phyloP scores from a whole-genome alignment of 1,140 invertebrate genomes.

The Anastrepha ludens region DNA sequence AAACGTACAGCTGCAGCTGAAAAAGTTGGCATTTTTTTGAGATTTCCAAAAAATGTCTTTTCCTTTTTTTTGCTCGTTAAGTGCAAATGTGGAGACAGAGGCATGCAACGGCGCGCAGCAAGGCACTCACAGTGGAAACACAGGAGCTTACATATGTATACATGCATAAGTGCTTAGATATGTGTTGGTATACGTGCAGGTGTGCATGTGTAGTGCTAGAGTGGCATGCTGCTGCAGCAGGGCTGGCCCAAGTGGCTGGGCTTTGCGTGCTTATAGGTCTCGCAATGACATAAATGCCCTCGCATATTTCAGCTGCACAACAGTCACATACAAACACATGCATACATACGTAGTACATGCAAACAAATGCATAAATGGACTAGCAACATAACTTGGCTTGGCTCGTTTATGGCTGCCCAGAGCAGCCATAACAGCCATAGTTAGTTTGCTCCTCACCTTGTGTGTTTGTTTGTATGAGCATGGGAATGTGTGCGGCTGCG shows the following conservation, averaged over 20 bases:
- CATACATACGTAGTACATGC: not conserved
- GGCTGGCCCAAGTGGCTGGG: not conserved
- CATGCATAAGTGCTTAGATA: too few species aligned
- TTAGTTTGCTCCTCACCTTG: not conserved
- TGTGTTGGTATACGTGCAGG: not conserved
- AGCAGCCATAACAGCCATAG: not conserved
- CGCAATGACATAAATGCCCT: not conserved
- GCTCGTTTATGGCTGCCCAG: not conserved
- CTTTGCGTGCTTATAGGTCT: not conserved
- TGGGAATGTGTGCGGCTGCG: too few species aligned
- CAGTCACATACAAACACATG: not conserved
- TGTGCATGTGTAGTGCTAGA: not conserved
- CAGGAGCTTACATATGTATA: not conserved
- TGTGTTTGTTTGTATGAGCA: not conserved
- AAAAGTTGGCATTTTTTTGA: slow-evolving; percentile 8
- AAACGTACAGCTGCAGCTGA: not conserved
- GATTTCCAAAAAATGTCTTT: not conserved
- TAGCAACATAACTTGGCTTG: not conserved
- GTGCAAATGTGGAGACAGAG: not conserved
- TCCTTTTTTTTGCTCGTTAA: not conserved
- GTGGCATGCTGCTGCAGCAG: not conserved
- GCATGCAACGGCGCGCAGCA: not conserved
- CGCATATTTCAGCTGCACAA: not conserved
- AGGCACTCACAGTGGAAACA: not conserved
- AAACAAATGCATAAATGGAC: not conserved